phyloP scores from a whole-genome alignment of 30 jellyfish, hydroid and myxozoan genomes.

The Aurelia sp. region DNA sequence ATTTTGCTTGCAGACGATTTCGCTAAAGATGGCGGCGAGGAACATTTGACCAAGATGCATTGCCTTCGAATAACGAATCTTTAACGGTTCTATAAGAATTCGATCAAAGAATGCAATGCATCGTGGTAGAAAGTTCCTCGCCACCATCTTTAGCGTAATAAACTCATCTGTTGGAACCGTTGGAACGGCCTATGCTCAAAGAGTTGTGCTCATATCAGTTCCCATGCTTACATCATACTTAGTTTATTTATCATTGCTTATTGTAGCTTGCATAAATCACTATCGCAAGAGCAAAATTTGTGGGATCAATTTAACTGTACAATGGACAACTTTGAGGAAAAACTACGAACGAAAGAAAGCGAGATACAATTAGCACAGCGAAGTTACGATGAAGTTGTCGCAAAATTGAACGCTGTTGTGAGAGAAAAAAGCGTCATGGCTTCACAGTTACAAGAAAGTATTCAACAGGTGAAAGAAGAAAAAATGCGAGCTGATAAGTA shows the following conservation, averaged over 20 bases:
- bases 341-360: conserved; percentile 73
- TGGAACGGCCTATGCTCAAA: too few species aligned
- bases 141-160: too few species aligned
- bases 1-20: too few species aligned
- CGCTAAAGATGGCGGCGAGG: too few species aligned
- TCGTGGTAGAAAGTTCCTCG: too few species aligned
- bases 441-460: conserved; percentile 76
- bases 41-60: too few species aligned
- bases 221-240: not conserved
- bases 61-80: too few species aligned
- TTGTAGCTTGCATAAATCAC: conserved; percentile 84
- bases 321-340: conserved; percentile 84
- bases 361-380: conserved; percentile 76
- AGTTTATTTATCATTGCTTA: not conserved
- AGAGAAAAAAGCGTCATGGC: conserved; percentile 87
- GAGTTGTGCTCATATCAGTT: too few species aligned
- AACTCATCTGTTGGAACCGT: too few species aligned
- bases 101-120: too few species aligned
- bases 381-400: conserved; percentile 81
- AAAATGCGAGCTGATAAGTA: conserved; percentile 76
- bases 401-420: conserved; percentile 58
- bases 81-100: too few species aligned
- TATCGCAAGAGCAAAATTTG: conserved; percentile 80
- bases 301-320: conserved; percentile 94
- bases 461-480: conserved; percentile 66